These are phyloP conservation scores for Trissonchulus latispiculum DNA, from an alignment of 2,888 invertebrate species.

Conservation along the genomic window DNA sequence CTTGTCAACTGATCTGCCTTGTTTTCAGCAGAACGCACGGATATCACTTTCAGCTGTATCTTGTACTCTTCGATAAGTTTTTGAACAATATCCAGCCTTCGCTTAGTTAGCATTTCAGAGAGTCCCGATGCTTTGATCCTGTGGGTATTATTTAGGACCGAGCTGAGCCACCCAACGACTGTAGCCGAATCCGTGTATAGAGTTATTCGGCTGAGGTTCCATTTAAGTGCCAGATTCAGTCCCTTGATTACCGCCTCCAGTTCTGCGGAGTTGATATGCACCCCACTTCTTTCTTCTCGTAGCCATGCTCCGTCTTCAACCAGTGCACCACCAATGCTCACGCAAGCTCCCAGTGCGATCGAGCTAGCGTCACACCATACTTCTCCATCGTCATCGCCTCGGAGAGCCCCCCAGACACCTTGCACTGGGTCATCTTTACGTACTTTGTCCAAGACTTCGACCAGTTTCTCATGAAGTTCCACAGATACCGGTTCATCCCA, in stretches of 20 bases:
- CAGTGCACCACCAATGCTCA: background rate
- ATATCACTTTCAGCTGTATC: background rate
- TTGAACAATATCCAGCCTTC: background rate
- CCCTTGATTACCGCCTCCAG: slow-evolving; percentile 10
- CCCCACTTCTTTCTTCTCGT: background rate
- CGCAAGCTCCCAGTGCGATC: background rate
- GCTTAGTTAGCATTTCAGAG: background rate
- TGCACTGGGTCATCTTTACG: background rate
- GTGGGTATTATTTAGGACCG: too few relatives aligned
- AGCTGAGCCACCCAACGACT: too few relatives aligned
- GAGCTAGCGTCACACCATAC: slow-evolving; percentile 4
- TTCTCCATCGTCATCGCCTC: background rate
- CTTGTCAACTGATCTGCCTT: background rate
- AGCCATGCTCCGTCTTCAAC: slow-evolving; percentile 2
- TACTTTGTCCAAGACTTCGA: background rate
- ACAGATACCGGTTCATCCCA: slow-evolving; percentile 1
- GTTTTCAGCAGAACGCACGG: background rate
- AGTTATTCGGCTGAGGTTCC: too few relatives aligned
- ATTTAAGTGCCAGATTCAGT: too few relatives aligned
- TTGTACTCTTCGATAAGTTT: too few relatives aligned
- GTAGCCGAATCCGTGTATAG: too few relatives aligned
- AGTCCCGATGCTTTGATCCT: too few relatives aligned
- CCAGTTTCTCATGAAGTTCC: background rate
- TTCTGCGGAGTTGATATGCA: slow-evolving; percentile 1
- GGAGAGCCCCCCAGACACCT: background rate